phyloP scores from a whole-genome alignment of 2,888 invertebrate species.

The Pycnomerus fuliginosus region DNA sequence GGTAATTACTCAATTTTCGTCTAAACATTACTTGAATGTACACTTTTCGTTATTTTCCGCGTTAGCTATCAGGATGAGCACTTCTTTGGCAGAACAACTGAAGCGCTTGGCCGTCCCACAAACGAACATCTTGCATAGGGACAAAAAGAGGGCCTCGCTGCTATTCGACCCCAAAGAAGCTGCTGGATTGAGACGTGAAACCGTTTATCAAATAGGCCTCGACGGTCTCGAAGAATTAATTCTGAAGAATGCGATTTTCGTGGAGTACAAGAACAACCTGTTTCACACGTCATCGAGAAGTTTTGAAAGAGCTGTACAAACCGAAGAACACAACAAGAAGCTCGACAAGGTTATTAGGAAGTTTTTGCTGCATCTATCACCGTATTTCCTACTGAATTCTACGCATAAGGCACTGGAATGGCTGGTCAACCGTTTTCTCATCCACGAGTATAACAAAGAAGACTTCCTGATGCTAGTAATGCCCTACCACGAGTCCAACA shows the following conservation, averaged over 20 bases:
- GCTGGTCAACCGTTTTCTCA: conserved; percentile 85
- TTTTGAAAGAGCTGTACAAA: conserved; percentile 79
- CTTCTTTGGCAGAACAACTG: conserved; percentile 79
- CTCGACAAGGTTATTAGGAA: conserved; percentile 73
- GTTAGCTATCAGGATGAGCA: conserved; percentile 54
- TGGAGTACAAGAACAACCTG: conserved; percentile 70
- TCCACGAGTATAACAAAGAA: conserved; percentile 86
- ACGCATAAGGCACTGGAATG: conserved; percentile 94
- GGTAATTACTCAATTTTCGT: no score
- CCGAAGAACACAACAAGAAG: conserved; percentile 70
- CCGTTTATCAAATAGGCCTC: conserved; percentile 82
- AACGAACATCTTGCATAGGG: conserved; percentile 64
- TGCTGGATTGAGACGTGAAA: conserved; percentile 78
- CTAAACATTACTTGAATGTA: background rate
- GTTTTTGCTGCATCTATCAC: conserved; percentile 80
- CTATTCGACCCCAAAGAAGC: conserved; percentile 90
- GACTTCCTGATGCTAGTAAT: conserved; percentile 77
- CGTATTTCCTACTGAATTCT: conserved; percentile 82
- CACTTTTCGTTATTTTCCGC: background rate
- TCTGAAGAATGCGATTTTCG: conserved; percentile 70
- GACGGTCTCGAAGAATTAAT: conserved; percentile 84
- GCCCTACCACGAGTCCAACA: conserved; percentile 91
- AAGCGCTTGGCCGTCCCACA: conserved; percentile 75
- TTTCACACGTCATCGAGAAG: conserved; percentile 76
- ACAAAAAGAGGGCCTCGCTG: conserved; percentile 75